Percentiles rank a stretch among this genome's conserved stretches.
These are phyloP conservation scores for Heliconius himera DNA, from an alignment of 1,140 invertebrate genomes.

Conservation along the genomic window DNA sequence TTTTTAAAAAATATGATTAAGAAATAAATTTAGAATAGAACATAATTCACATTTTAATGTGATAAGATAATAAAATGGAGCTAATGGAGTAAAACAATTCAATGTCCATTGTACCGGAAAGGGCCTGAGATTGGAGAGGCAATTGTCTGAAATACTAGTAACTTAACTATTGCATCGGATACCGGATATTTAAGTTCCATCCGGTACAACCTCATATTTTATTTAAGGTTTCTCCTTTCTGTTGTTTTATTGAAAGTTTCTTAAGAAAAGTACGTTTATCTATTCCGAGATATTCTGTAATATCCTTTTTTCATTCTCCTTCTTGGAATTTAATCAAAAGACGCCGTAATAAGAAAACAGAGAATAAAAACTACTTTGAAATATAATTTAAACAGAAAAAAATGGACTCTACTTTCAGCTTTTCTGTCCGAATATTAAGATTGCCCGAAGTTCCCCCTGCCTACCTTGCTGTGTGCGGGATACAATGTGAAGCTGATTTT, in stretches of 20 bases:
- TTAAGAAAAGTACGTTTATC: neutral
- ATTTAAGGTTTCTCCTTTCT: neutral
- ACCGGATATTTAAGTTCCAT: neutral
- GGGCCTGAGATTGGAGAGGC: neutral
- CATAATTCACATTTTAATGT: neutral
- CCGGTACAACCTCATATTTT: neutral
- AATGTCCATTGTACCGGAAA: neutral
- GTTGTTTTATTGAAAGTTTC: too few species aligned
- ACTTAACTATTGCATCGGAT: slow-evolving; percentile 7
- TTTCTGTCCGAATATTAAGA: neutral
- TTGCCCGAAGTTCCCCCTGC: too few species aligned
- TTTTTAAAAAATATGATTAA: too few species aligned
- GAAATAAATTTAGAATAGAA: too few species aligned
- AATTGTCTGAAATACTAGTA: slow-evolving; percentile 2
- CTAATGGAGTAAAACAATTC: neutral
- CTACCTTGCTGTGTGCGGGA: too few species aligned
- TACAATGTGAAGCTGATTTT: too few species aligned
- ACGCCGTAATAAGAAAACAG: neutral
- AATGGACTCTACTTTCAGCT: neutral
- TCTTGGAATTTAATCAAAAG: too few species aligned
- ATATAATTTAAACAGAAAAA: neutral
- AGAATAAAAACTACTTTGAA: neutral
- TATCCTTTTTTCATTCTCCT: neutral
- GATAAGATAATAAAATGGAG: neutral
- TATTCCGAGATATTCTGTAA: neutral